phyloP scores from a whole-genome alignment of 1,140 invertebrate genomes.

The Archivesica marissinica region DNA sequence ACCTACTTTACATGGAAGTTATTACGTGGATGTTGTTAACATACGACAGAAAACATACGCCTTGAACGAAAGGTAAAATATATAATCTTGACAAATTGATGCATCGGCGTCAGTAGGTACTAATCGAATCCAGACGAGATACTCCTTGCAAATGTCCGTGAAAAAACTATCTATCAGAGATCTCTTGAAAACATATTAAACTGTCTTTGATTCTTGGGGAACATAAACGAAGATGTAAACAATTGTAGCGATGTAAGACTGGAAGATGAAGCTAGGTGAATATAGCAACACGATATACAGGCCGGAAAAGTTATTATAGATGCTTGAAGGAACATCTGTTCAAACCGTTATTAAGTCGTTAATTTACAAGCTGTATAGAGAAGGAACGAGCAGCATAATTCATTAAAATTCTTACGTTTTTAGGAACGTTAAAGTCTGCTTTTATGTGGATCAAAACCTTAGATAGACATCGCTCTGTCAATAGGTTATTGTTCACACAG shows the following conservation, averaged over 20 bases:
- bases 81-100: not conserved
- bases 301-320: conserved; percentile 5
- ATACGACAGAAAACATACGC: no score
- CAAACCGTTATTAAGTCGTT: not conserved
- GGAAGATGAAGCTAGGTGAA: not conserved
- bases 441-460: not conserved
- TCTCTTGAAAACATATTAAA: not conserved
- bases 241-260: not conserved
- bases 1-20: no score
- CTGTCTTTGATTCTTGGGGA: not conserved
- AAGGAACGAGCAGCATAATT: not conserved
- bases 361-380: not conserved
- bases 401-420: conserved; percentile 16
- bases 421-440: not conserved
- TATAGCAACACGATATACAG: not conserved
- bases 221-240: not conserved
- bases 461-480: no score
- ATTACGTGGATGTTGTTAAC: no score
- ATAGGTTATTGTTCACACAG: no score
- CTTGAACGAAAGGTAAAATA: not conserved
- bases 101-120: not conserved
- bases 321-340: conserved; percentile 2
- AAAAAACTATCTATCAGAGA: not conserved
- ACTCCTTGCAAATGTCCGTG: not conserved
- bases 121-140: not conserved